Conservation (phyloP, 1,140 invertebrate species). For the Dryas iulia region DNA sequence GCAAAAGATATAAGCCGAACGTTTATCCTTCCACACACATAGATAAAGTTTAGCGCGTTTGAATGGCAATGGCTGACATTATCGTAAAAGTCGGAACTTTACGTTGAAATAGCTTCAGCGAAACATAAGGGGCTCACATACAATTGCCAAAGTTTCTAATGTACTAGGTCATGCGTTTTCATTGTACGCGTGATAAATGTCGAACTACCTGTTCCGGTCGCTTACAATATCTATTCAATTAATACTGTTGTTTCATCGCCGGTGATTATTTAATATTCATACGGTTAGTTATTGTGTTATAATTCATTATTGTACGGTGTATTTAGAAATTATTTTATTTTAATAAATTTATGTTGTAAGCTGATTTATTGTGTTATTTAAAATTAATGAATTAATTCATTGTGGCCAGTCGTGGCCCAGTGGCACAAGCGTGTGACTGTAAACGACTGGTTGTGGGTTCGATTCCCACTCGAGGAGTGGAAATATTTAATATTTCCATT, state of each 20-base stretch:
- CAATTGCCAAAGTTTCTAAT: slow-evolving; percentile 77
- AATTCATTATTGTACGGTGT: background rate
- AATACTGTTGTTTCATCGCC: background rate
- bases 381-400: no score
- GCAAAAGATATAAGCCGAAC: slow-evolving; percentile 56
- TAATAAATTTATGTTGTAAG: no score
- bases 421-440: no score
- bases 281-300: background rate
- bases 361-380: no score
- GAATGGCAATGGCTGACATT: slow-evolving; percentile 79
- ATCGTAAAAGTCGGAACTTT: slow-evolving; percentile 79
- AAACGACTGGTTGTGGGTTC: no score
- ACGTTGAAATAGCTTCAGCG: slow-evolving; percentile 67
- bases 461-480: no score
- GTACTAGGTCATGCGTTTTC: slow-evolving; percentile 65
- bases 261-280: background rate
- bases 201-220: slow-evolving; percentile 27
- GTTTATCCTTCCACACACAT: slow-evolving; percentile 75
- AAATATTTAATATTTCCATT: no score
- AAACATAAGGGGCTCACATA: slow-evolving; percentile 78
- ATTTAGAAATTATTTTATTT: no score
- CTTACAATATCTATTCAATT: slow-evolving; percentile 2
- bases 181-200: slow-evolving; percentile 62
- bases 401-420: no score
- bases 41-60: slow-evolving; percentile 77